phyloP scores from a whole-genome alignment of 2,888 invertebrate species.

The Dryadula phaetusa region DNA sequence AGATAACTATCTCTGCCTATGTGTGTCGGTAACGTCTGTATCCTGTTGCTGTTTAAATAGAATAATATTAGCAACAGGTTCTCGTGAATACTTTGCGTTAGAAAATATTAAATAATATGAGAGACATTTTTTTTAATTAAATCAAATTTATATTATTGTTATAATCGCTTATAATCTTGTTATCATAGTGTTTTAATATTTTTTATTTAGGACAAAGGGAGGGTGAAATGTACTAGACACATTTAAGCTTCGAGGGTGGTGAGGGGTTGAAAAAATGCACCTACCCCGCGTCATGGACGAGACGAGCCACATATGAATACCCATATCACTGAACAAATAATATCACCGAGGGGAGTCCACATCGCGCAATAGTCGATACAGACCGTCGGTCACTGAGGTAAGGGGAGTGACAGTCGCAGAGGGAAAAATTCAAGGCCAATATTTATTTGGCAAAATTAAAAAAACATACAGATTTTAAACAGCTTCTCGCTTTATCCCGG shows the following conservation, averaged over 20 bases:
- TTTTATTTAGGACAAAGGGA: neutral
- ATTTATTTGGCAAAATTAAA: neutral
- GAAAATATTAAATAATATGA: slow-evolving; percentile 9
- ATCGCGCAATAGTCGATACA: neutral
- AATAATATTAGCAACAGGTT: slow-evolving; percentile 18
- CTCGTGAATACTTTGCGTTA: slow-evolving; percentile 4
- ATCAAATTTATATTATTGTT: neutral
- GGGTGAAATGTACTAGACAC: neutral
- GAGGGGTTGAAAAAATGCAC: neutral
- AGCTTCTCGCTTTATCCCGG: no score
- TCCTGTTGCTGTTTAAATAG: slow-evolving; percentile 7
- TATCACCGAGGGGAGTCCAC: neutral
- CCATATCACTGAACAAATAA: neutral
- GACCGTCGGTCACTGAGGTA: neutral
- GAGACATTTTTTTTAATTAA: slow-evolving; percentile 9
- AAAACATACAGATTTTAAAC: no score
- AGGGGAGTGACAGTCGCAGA: neutral
- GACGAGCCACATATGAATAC: slow-evolving; percentile 10
- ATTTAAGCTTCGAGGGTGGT: neutral
- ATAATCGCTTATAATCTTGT: neutral
- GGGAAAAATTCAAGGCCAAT: neutral
- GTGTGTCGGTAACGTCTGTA: neutral
- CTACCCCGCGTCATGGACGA: neutral
- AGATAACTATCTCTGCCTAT: slow-evolving; percentile 7
- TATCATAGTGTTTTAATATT: neutral